A percentile compares a stretch with the other conserved stretches of the same genome.
Conservation (phyloP, 2,888 invertebrate species). For the Labia minor region DNA sequence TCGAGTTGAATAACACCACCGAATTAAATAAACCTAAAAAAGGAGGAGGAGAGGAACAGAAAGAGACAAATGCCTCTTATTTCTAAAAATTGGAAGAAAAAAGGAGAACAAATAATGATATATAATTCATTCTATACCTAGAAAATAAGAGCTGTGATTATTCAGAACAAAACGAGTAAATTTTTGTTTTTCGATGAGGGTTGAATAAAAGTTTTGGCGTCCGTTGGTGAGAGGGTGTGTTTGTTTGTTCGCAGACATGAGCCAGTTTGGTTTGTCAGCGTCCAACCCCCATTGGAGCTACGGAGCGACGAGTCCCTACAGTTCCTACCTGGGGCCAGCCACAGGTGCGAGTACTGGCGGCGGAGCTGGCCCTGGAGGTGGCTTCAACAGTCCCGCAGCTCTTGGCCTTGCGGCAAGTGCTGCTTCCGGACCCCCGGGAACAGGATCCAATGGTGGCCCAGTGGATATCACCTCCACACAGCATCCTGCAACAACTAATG, state of each 20-base stretch:
- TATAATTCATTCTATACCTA: too few species aligned
- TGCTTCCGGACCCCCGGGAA: constrained; percentile 29
- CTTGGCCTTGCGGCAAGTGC: constrained; percentile 30
- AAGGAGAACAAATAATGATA: too few species aligned
- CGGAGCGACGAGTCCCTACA: constrained; percentile 73
- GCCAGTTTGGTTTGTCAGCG: constrained; percentile 72
- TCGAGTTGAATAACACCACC: too few species aligned
- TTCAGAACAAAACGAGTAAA: too few species aligned
- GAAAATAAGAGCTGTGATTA: too few species aligned
- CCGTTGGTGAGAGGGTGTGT: neutral
- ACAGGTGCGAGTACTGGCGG: constrained; percentile 61
- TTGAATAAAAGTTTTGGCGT: too few species aligned
- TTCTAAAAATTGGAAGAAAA: too few species aligned
- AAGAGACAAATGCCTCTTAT: too few species aligned
- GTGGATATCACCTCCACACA: neutral
- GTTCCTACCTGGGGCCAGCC: constrained; percentile 64
- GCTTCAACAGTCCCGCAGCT: constrained; percentile 32
- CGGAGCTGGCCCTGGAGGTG: constrained; percentile 34
- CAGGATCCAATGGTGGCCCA: neutral
- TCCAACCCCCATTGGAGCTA: constrained; percentile 84
- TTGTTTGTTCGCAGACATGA: constrained; percentile 54
- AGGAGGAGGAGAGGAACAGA: too few species aligned
- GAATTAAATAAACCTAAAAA: too few species aligned
- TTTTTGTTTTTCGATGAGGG: too few species aligned
- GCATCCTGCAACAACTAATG: constrained; percentile 35